These are phyloP conservation scores for Eurytoma adleriae DNA, from an alignment of 2,888 invertebrate species.

Conservation along the genomic window DNA sequence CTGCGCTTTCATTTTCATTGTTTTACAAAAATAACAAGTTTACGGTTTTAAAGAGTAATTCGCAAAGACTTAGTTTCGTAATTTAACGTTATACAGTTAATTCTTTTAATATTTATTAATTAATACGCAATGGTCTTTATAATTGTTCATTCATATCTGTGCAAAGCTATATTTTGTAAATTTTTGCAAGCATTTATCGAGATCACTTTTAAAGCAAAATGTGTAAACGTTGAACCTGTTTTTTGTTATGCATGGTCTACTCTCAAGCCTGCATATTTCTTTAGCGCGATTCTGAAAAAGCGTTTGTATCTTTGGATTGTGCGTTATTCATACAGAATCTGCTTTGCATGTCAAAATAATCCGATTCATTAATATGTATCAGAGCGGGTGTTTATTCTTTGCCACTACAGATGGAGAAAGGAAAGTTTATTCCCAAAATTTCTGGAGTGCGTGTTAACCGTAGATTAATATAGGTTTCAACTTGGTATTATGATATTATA, in stretches of 20 bases:
- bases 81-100: too few relatives aligned
- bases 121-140: too few relatives aligned
- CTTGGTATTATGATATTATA: too few relatives aligned
- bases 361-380: conserved; percentile 46
- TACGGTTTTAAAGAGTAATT: too few relatives aligned
- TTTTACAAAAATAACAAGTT: too few relatives aligned
- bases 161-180: too few relatives aligned
- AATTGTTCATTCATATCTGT: too few relatives aligned
- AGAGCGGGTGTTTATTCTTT: background rate
- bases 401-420: background rate
- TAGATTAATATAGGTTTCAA: conserved; percentile 7
- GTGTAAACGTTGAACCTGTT: conserved; percentile 43
- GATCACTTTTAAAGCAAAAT: conserved; percentile 38
- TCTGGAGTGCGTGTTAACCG: conserved; percentile 12
- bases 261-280: conserved; percentile 26
- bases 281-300: conserved; percentile 19
- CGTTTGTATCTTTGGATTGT: background rate
- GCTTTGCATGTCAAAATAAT: conserved; percentile 28
- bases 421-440: conserved; percentile 25
- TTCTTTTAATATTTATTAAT: too few relatives aligned
- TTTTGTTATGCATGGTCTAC: conserved; percentile 35
- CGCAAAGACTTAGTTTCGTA: too few relatives aligned
- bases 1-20: too few relatives aligned
- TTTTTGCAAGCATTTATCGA: background rate
- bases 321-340: too few relatives aligned